Base-by-base conservation (phyloP, 2,797 vertebrate genomes). In the Ptychobarbus kaznakovi region DNA sequence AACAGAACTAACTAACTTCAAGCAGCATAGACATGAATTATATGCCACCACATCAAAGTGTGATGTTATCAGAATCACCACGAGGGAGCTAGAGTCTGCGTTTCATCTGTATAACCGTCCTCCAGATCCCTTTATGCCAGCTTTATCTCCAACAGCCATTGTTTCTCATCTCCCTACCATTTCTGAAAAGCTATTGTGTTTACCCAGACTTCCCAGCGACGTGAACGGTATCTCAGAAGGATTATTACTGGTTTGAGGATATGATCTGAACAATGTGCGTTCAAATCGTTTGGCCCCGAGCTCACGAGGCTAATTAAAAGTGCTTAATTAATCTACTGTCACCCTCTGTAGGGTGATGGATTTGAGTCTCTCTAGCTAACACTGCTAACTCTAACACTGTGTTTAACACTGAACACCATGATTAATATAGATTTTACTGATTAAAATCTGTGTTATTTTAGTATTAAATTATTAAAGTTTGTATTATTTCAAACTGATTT, bases 271-370 rank as follows among this genome's bases (percentile, higher is more conserved):
- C 44, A 49, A 87, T 61, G 38, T 70, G 75, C 83, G 35, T 89
- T 70, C 87, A 76, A 74, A 87, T 77, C 49, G 25, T 70, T 79
- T 86, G 63, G 49, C 35, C 86, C 18, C 35, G 58, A 89, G 70
- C 46, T 87, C 84, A 83, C 82, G 51, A 83, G 73, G 74, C 87
- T 93, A 90, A 89, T 87, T 83, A 89, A 89, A 81, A 85, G n/a
- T 42, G 84, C 40, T 84, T 88, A 81, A 92, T 93, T 90, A 92
- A 92, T 92, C 86, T 87, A 22, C 86, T 1, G 35, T 80, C 80
- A 25, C 49, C 51, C 82, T 88, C 82, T 87, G 74, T 80, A 86
- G 81, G 73, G 4, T 49, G 70, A 77, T 83, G 77, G 86, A 91
- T 90, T 89, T 88, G 89, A 49, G 38, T 77, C 81, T 91, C 81